Conservation (phyloP, 2,888 invertebrate genomes). For the Nomada lathburiana region DNA sequence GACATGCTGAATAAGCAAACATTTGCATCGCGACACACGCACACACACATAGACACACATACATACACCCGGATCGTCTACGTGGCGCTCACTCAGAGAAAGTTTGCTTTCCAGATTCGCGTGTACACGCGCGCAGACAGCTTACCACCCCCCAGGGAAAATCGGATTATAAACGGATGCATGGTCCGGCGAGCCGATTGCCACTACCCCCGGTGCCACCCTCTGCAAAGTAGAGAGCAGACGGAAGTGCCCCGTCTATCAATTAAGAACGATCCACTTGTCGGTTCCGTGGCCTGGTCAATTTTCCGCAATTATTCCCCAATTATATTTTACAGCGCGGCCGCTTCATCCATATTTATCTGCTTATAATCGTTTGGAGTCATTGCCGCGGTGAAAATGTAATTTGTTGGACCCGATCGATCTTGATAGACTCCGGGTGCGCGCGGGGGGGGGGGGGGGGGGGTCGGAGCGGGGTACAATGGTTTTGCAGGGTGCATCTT, state of each 20-base stretch:
- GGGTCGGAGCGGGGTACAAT: background rate
- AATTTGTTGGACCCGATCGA: slow-evolving; percentile 20
- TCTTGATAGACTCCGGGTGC: background rate
- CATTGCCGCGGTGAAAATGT: background rate
- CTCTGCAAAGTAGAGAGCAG: slow-evolving; percentile 13
- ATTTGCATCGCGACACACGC: slow-evolving; percentile 74
- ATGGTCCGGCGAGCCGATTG: slow-evolving; percentile 63
- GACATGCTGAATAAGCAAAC: slow-evolving; percentile 76
- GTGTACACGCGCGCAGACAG: slow-evolving; percentile 73
- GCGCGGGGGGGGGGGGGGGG: background rate
- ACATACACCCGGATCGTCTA: slow-evolving; percentile 71
- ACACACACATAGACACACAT: too few species aligned
- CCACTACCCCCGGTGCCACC: slow-evolving; percentile 13
- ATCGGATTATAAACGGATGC: slow-evolving; percentile 74
- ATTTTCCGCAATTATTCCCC: slow-evolving; percentile 57
- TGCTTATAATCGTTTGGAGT: slow-evolving; percentile 27
- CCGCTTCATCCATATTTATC: slow-evolving; percentile 48
- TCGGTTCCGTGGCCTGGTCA: slow-evolving; percentile 32
- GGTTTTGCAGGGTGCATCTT: background rate
- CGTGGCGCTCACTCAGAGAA: slow-evolving; percentile 27
- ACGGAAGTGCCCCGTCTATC: slow-evolving; percentile 58
- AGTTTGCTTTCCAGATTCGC: slow-evolving; percentile 78
- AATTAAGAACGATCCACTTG: slow-evolving; percentile 64
- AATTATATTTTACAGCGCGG: background rate
- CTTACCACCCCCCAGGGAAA: slow-evolving; percentile 74